Evolutionary conservation across 1,140 invertebrate species (phyloP).

Genomic region (Pseudomyrmex concolor): DNA sequence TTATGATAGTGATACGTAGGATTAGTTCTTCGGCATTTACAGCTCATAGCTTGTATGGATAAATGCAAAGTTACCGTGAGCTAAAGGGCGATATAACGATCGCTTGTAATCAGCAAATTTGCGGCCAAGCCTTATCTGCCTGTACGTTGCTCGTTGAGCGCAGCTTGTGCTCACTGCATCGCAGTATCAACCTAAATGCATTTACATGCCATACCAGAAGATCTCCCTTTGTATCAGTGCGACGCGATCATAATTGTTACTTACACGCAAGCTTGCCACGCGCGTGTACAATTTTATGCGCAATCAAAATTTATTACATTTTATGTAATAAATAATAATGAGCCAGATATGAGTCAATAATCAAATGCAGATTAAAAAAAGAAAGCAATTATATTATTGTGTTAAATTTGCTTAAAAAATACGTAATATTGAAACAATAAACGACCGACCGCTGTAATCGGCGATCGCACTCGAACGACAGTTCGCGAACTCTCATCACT

Average conservation of each 20-base stretch:
- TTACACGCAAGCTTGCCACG: constrained; percentile 14
- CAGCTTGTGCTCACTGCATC: not conserved
- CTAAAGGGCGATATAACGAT: constrained; percentile 54
- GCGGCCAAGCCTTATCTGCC: constrained; percentile 55
- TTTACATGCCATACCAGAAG: constrained; percentile 32
- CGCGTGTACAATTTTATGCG: no score
- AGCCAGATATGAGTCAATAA: not conserved
- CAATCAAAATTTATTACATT: not conserved
- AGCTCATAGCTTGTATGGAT: constrained; percentile 16
- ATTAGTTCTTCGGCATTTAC: constrained; percentile 52
- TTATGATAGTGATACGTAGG: constrained; percentile 12
- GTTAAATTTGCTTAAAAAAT: not conserved
- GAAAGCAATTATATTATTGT: not conserved
- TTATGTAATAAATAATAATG: not conserved
- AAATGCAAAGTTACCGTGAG: constrained; percentile 46
- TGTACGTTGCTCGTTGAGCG: constrained; percentile 11
- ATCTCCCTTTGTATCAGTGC: constrained; percentile 46
- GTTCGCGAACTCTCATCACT: no score
- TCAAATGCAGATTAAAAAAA: not conserved
- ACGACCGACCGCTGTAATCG: no score
- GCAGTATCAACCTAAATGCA: constrained; percentile 4
- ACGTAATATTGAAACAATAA: no score
- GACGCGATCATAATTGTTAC: constrained; percentile 49
- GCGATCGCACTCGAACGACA: no score
- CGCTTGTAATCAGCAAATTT: constrained; percentile 64